phyloP scores from a whole-genome alignment of 2,113 vertebrate genomes.

The Heterotilapia buettikoferi region DNA sequence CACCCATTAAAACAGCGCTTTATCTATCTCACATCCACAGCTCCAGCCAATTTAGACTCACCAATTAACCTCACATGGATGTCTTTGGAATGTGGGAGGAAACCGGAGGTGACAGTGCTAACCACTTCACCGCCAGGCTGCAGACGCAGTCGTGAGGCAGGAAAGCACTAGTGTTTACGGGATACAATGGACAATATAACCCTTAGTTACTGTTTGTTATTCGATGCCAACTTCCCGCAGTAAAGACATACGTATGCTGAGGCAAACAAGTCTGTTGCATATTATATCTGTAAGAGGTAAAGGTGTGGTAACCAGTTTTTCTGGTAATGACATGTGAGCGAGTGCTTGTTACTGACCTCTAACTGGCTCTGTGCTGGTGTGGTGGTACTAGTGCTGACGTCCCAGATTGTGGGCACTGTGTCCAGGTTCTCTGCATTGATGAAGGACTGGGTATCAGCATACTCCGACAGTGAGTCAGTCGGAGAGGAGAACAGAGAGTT shows the following conservation, averaged over 20 bases:
- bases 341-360: conserved; percentile 69
- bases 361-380: conserved; percentile 71
- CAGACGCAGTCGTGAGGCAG: neutral
- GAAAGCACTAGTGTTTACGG: neutral
- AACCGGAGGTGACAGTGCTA: neutral
- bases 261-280: neutral
- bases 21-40: neutral
- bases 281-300: neutral
- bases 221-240: neutral
- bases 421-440: conserved; percentile 75
- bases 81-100: neutral
- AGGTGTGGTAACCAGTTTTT: neutral
- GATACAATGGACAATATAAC: neutral
- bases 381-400: conserved; percentile 76
- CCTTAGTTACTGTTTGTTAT: neutral
- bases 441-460: conserved; percentile 79
- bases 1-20: neutral
- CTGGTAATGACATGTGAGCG: neutral
- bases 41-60: neutral
- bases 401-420: conserved; percentile 88
- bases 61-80: neutral
- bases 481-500: conserved; percentile 90
- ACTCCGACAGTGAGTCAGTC: conserved; percentile 87
- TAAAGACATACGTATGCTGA: neutral
- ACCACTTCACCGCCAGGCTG: neutral